Conservation (phyloP, 2,797 vertebrate genomes). For the Vespertilio murinus region DNA sequence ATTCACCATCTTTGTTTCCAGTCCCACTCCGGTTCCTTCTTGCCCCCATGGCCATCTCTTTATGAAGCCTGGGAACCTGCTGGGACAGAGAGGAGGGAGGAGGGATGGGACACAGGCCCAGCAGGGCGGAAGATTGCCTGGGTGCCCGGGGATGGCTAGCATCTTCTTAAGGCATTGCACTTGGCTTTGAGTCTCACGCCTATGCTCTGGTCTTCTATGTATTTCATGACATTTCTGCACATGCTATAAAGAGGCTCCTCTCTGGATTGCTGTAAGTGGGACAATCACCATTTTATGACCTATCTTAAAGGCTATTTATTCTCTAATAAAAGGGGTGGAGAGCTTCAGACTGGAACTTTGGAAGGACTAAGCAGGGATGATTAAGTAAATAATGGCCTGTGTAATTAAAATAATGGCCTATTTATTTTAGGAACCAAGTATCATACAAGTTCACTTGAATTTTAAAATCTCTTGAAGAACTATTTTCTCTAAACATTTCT, state of each 20-base stretch:
- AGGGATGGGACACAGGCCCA: not conserved
- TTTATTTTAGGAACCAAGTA: not conserved
- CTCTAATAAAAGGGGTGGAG: not conserved
- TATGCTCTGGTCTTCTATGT: not conserved
- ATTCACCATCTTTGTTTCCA: not conserved
- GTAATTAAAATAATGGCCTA: not conserved
- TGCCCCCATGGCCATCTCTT: not conserved
- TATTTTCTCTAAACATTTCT: not conserved
- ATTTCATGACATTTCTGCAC: not conserved
- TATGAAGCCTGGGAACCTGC: not conserved
- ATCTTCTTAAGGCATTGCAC: not conserved
- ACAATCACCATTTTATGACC: not conserved
- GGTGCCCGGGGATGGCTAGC: not conserved
- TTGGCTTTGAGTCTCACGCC: not conserved
- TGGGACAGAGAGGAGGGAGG: too few relatives aligned
- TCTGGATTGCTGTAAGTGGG: not conserved
- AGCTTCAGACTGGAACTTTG: not conserved
- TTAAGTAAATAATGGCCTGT: not conserved
- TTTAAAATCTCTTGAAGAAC: not conserved
- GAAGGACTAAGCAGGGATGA: not conserved
- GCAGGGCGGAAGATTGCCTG: not conserved
- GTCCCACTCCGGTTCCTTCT: not conserved
- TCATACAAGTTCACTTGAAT: not conserved
- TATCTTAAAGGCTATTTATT: not conserved
- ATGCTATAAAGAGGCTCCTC: not conserved